Base-by-base conservation (phyloP, 2,888 invertebrate genomes). In the Fragum whitleyi region DNA sequence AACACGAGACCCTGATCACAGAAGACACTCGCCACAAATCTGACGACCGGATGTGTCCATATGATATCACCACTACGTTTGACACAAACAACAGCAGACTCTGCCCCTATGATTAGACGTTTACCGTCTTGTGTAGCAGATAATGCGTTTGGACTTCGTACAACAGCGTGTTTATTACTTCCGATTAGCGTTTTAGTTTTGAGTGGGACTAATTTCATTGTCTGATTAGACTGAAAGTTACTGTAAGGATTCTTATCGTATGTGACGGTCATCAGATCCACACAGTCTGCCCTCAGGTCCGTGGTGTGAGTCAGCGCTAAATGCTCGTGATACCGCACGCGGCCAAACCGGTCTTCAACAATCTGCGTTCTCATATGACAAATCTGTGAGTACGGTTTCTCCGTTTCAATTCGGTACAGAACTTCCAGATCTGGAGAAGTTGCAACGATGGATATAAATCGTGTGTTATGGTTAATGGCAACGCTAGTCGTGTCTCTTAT, bases 351-450 rank as follows among this genome's bases (percentile, higher is more conserved):
- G 42, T 85, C 85, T 51, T 85, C 85, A 6, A 80, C n/a, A 9
- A 83, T 59, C 65, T 82, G 78, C 6, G 85, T 82, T 11, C 82
- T 68, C 82, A 85, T 81, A 55, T 85, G 85, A 39, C 85, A 85
- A 7, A 85, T 85, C 42, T 80, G 79, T n/a, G 85, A 82, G 62
- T 85, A 85, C 0, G 85, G 85, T 36, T 85, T 85, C 28, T 85
- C 82, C 9, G 85, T 85, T 42, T 85, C 85, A n/a, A 85, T 85
- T 16, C 77, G 73, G 55, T 85, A 85, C 21, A 83, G 61, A 29
- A 76, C 59, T 5, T 62, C 62, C 6, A 85, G 70, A 19, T 26
- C 61, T 7, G 85, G 85, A 9, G 73, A 68, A 1, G 85, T 85
- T 26, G 61, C 62, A 2, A 85, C 72, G 2, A 85, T 83, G 5